A percentile compares a stretch with the other conserved stretches of the same genome.
phyloP scores from a whole-genome alignment of 37 sponge, comb jelly and placozoan species.

The Petrosia ficiformis region DNA sequence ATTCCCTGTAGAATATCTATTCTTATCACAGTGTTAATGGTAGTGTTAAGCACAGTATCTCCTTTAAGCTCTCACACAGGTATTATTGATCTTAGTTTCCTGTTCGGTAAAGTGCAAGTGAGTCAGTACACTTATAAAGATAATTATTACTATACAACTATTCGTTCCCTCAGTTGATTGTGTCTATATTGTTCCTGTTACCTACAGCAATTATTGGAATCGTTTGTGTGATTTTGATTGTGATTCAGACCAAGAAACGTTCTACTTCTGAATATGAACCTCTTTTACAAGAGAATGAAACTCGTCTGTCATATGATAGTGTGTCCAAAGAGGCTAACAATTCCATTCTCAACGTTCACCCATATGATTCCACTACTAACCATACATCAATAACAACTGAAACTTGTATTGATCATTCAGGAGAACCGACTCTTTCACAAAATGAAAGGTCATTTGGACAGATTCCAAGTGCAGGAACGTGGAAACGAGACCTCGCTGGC shows the following conservation, averaged over 20 bases:
- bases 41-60: slow-evolving; percentile 11
- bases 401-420: neutral
- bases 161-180: slow-evolving; percentile 13
- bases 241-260: neutral
- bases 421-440: neutral
- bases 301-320: neutral
- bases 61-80: neutral
- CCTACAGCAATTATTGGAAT: neutral
- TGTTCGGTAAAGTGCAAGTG: slow-evolving; percentile 56
- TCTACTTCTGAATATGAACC: too few species aligned
- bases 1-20: slow-evolving; percentile 17
- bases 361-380: neutral
- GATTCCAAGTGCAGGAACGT: slow-evolving; percentile 1
- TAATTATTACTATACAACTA: neutral
- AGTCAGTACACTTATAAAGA: neutral
- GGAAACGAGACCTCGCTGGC: slow-evolving; percentile 26
- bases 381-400: neutral
- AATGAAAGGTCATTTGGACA: neutral
- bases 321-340: neutral
- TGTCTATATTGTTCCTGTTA: slow-evolving; percentile 15
- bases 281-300: neutral
- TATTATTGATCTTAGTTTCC: slow-evolving; percentile 26
- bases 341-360: neutral
- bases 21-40: slow-evolving; percentile 29
- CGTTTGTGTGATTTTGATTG: slow-evolving; percentile 12